Percentiles rank a stretch among this genome's conserved stretches.
phyloP scores from a whole-genome alignment of 2,797 vertebrate genomes.

The Urophycis tenuis region DNA sequence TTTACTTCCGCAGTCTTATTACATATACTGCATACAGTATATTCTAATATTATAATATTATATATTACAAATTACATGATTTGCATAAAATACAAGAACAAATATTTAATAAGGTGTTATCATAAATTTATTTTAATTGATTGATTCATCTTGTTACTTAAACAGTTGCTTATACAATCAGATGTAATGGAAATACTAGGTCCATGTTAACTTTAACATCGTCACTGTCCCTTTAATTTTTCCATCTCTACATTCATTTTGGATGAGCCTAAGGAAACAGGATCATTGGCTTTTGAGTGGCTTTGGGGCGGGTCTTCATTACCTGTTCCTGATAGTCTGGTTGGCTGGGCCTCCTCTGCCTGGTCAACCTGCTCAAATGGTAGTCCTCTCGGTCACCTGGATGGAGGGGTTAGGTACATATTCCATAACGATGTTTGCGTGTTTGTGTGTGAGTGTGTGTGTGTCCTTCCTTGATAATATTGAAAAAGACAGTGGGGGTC shows the following conservation, averaged over 20 bases:
- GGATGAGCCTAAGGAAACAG: neutral
- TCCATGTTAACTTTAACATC: neutral
- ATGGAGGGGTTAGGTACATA: neutral
- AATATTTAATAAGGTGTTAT: too few relatives aligned
- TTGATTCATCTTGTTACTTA: too few relatives aligned
- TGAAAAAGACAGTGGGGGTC: neutral
- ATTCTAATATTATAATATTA: too few relatives aligned
- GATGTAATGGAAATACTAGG: neutral
- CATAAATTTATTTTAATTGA: too few relatives aligned
- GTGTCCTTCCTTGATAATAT: neutral
- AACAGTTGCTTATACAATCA: too few relatives aligned
- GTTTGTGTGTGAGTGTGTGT: too few relatives aligned
- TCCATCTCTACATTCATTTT: neutral
- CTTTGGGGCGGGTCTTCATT: neutral
- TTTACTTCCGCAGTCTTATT: too few relatives aligned
- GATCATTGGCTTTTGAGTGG: neutral
- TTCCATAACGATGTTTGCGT: neutral
- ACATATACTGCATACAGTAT: too few relatives aligned
- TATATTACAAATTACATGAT: too few relatives aligned
- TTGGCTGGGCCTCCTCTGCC: constrained; percentile 43
- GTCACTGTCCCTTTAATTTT: neutral
- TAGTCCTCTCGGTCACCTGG: constrained; percentile 36
- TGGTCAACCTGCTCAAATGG: constrained; percentile 17
- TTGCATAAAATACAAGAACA: too few relatives aligned
- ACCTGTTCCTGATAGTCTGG: constrained; percentile 56